These are phyloP conservation scores for Geodia barretti DNA, from an alignment of 37 sponge, comb jelly and placozoan species.

Conservation along the genomic window DNA sequence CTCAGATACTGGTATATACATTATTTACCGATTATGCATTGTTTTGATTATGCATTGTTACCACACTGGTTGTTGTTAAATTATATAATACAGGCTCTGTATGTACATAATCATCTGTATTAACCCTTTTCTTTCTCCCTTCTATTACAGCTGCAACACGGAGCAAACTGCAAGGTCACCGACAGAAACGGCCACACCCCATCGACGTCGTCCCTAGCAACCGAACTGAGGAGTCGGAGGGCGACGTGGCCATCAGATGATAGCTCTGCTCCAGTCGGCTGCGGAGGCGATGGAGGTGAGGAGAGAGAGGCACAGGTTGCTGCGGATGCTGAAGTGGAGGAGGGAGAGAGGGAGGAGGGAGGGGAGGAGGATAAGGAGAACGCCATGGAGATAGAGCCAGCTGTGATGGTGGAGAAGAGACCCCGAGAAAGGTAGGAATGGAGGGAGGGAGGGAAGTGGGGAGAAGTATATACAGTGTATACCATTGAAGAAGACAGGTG, in stretches of 20 bases:
- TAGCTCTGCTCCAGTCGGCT: background rate
- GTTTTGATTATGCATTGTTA: too few relatives aligned
- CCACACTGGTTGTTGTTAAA: too few relatives aligned
- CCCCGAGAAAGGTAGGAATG: background rate
- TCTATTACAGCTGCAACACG: background rate
- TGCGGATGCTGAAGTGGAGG: background rate
- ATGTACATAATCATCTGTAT: too few relatives aligned
- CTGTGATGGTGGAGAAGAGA: background rate
- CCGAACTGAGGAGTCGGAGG: too few relatives aligned
- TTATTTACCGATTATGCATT: too few relatives aligned
- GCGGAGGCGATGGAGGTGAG: background rate
- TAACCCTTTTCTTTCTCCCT: too few relatives aligned
- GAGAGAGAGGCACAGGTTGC: background rate
- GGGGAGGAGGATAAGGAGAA: background rate
- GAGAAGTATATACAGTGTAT: background rate
- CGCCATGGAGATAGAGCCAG: background rate
- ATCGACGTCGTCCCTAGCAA: too few relatives aligned
- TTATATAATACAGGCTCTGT: too few relatives aligned
- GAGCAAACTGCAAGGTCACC: background rate
- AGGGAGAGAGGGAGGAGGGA: background rate
- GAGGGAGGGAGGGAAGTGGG: background rate
- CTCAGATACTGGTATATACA: constrained; percentile 59
- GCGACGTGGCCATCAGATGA: too few relatives aligned
- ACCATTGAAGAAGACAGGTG: background rate
- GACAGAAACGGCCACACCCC: background rate